Evolutionary conservation across 2,888 invertebrate genomes (phyloP).

Genomic region (Balanococcus diminutus): DNA sequence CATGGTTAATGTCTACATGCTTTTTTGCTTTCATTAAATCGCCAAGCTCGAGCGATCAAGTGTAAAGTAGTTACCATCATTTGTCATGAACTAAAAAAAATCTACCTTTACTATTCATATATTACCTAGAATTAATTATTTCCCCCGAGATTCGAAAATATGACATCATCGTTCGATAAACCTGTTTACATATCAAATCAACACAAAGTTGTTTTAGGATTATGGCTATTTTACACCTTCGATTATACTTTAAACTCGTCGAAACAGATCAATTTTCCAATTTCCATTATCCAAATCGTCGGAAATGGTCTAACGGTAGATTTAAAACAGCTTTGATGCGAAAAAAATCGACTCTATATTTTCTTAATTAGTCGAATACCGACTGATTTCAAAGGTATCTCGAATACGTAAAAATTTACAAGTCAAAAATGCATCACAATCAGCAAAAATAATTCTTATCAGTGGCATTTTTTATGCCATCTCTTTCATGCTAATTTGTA

Average conservation of each 20-base stretch:
- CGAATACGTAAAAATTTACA: neutral
- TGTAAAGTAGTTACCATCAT: slow-evolving; percentile 8
- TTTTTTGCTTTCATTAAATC: slow-evolving; percentile 31
- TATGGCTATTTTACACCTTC: neutral
- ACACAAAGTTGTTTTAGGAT: neutral
- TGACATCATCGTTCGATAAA: slow-evolving; percentile 25
- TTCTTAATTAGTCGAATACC: neutral
- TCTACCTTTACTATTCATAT: neutral
- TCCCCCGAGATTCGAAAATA: neutral
- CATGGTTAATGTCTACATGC: neutral
- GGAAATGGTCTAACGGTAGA: neutral
- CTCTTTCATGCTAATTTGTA: neutral
- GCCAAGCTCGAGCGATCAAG: slow-evolving; percentile 35
- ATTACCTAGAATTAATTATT: slow-evolving; percentile 25
- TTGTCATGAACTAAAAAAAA: slow-evolving; percentile 23
- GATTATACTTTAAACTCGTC: neutral
- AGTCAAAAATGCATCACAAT: neutral
- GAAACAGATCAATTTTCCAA: neutral
- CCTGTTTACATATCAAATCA: neutral
- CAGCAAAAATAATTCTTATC: neutral
- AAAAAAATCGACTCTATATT: neutral
- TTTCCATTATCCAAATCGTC: neutral
- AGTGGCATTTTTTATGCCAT: neutral
- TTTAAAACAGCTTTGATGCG: neutral
- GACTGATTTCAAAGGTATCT: neutral